phyloP scores from a whole-genome alignment of 2,888 invertebrate species.

The Taphrorychus bicolor region DNA sequence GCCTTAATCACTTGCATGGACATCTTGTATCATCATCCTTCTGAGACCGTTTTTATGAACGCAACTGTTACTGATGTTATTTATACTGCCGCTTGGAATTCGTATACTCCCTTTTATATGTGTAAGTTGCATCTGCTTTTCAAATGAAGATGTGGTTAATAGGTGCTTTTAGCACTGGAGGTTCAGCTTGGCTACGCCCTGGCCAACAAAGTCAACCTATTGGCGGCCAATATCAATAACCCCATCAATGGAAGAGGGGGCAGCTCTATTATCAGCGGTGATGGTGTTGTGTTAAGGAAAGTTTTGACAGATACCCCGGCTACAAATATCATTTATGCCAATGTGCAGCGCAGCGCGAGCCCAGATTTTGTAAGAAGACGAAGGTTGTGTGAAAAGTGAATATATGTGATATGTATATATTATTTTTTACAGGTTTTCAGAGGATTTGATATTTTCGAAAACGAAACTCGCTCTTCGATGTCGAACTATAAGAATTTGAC shows the following conservation, averaged over 20 bases:
- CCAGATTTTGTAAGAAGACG: conserved; percentile 17
- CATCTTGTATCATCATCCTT: conserved; percentile 45
- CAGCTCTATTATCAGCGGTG: conserved; percentile 45
- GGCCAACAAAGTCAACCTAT: conserved; percentile 47
- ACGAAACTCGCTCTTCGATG: conserved; percentile 25
- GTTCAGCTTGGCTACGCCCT: conserved; percentile 47
- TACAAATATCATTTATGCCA: conserved; percentile 38
- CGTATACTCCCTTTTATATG: conserved; percentile 45
- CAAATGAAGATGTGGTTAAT: neutral
- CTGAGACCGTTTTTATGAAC: conserved; percentile 41
- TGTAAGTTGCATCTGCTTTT: conserved; percentile 39
- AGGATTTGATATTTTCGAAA: conserved; percentile 40
- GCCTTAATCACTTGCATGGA: conserved; percentile 46
- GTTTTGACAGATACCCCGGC: conserved; percentile 42
- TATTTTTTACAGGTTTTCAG: conserved; percentile 33
- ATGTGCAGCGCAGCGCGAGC: conserved; percentile 7
- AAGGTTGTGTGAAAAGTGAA: neutral
- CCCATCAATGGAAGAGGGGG: conserved; percentile 45
- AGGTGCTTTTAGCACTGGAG: conserved; percentile 46
- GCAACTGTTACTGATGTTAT: conserved; percentile 44
- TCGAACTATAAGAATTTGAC: conserved; percentile 38
- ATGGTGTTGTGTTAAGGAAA: conserved; percentile 42
- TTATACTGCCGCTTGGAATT: conserved; percentile 45
- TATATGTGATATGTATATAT: neutral
- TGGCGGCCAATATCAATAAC: conserved; percentile 46